Evolutionary conservation across 2,888 invertebrate genomes (phyloP), one percentile per base, ranked within the genome.

Genomic region (Mantis religiosa): DNA sequence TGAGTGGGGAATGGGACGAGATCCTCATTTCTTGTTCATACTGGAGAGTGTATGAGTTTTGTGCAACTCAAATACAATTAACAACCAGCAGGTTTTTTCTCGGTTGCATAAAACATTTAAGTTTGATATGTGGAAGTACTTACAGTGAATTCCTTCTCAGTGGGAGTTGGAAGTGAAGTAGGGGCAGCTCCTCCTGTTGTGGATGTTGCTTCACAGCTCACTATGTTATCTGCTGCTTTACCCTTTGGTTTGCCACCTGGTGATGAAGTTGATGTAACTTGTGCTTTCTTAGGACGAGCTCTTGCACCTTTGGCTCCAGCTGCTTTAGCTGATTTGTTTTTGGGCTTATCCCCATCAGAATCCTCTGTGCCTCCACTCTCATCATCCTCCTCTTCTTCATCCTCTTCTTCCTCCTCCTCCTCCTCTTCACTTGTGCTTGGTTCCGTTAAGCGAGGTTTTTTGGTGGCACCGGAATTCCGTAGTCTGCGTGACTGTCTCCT

Each of bases 131-230:
- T 41, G 41, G 12, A 14, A 14, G 14, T 82, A 81, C 90, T 91
- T 90, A 91, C 91, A 28, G 91, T 91, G 54, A 91, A 91, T 87
- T 91, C 90, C 89, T 91, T 91, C 12, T 90, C 89, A 82, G 89
- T 88, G 12, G 89, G 88, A 28, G 88, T 85, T 30, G 85, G 54
- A 30, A 88, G 25, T 27, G 88, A 47, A n/a, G 87, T 30, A 71
- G 30, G 28, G 54, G 86, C 47, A 4, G 84, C 86, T 4, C 87
- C 89, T 71, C 41, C 41, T 34, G 90, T 90, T 27, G 90, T 90
- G 27, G 90, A 90, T 54, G 89, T 88, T 27, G 88, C 89, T 83
- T 90, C 90, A 84, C 88, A 86, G 28, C 88, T 88, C 20, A 89
- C 89, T 54, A 89, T 89, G 34, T 84, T 88, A 27, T 87, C 87